These are phyloP conservation scores for Dromococcyx pavoninus DNA, from an alignment of 2,797 vertebrate genomes.

Conservation along the genomic window DNA sequence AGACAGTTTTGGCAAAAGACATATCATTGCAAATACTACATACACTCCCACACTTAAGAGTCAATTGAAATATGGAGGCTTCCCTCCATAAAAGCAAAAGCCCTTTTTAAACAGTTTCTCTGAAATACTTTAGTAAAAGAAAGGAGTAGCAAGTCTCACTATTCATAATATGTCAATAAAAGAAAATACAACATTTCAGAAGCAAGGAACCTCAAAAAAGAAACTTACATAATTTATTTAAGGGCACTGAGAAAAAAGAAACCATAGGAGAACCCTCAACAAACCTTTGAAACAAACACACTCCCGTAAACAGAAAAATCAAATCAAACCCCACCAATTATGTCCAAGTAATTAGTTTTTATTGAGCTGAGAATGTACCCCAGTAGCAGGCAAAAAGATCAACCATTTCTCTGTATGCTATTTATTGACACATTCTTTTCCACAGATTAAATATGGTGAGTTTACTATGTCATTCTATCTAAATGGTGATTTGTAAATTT, in stretches of 20 bases:
- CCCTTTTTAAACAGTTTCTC: not conserved
- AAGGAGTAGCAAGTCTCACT: not conserved
- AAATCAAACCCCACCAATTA: not conserved
- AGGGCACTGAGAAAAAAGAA: not conserved
- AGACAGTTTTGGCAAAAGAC: not conserved
- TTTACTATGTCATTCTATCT: not conserved
- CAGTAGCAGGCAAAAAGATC: not conserved
- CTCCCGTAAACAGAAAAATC: not conserved
- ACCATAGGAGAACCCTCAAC: not conserved
- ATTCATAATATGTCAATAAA: not conserved
- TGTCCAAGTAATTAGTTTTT: accelerated
- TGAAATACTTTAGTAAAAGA: not conserved
- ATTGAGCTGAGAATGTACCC: not conserved
- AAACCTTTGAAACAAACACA: not conserved
- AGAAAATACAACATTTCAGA: not conserved
- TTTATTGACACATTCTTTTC: not conserved
- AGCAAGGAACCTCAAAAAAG: not conserved
- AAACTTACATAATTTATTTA: not conserved
- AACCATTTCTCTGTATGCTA: not conserved
- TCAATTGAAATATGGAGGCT: not conserved
- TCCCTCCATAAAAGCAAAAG: not conserved
- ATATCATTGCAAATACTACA: not conserved
- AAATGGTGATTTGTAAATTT: not conserved
- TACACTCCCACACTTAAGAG: not conserved
- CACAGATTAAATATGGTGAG: not conserved